phyloP scores from a whole-genome alignment of 2,797 vertebrate genomes.

The Chrysocyon brachyurus region DNA sequence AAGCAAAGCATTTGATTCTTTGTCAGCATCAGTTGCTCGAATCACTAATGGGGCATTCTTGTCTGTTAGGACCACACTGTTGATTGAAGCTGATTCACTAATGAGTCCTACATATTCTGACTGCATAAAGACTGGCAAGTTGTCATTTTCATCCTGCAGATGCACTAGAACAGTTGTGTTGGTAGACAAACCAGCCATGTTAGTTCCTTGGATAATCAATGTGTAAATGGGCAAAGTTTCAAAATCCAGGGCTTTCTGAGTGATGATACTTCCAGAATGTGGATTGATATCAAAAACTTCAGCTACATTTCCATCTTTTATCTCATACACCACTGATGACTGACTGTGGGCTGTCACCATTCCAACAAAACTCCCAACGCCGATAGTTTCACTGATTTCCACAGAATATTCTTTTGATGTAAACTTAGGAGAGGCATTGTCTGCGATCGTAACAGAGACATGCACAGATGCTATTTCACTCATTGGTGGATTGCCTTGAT shows the following conservation, averaged over 20 bases:
- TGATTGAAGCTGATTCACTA: conserved; percentile 95
- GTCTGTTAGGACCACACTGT: conserved; percentile 95
- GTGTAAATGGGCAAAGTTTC: conserved; percentile 92
- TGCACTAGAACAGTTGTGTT: conserved; percentile 94
- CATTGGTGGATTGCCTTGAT: conserved; percentile 93
- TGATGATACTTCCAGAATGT: conserved; percentile 96
- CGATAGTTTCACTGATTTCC: conserved; percentile 94
- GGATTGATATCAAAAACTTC: conserved; percentile 96
- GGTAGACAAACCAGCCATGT: conserved; percentile 96
- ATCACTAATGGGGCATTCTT: conserved; percentile 95
- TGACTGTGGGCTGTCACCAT: conserved; percentile 94
- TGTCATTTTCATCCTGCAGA: conserved; percentile 98
- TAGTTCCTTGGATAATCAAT: conserved; percentile 95
- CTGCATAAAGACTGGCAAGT: conserved; percentile 93
- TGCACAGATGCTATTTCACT: conserved; percentile 92
- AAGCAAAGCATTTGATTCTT: conserved; percentile 95
- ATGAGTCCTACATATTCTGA: conserved; percentile 94
- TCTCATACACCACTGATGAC: conserved; percentile 97
- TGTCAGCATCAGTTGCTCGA: conserved; percentile 94
- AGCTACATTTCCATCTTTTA: conserved; percentile 94
- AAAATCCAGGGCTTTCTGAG: conserved; percentile 94
- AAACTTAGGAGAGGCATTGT: conserved; percentile 97
- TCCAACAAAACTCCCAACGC: conserved; percentile 93
- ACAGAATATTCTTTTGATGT: conserved; percentile 93
- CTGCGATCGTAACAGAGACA: conserved; percentile 94